phyloP scores from a whole-genome alignment of 2,113 vertebrate genomes.

The Peucedramus taeniatus region DNA sequence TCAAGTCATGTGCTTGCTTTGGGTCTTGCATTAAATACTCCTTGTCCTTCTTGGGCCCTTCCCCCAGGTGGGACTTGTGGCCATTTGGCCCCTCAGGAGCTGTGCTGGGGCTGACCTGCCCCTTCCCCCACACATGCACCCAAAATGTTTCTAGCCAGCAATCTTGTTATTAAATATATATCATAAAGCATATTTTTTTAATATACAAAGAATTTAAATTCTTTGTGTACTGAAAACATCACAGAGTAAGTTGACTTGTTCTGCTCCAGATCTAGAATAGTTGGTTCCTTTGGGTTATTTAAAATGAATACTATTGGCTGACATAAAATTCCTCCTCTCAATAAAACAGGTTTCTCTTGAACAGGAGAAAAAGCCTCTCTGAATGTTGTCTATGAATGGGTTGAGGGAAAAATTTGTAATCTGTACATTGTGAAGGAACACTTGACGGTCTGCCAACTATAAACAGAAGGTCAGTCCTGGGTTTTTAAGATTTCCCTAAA shows the following conservation, averaged over 20 bases:
- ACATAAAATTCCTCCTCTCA: neutral
- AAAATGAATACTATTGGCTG: neutral
- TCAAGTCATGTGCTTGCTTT: neutral
- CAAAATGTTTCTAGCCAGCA: neutral
- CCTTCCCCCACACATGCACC: neutral
- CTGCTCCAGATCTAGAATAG: neutral
- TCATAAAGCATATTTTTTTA: neutral
- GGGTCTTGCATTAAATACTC: neutral
- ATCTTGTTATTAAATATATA: neutral
- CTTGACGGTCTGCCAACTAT: neutral
- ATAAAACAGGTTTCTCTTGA: neutral
- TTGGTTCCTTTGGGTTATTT: neutral
- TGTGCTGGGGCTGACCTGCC: neutral
- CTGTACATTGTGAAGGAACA: neutral
- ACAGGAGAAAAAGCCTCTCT: neutral
- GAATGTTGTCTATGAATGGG: neutral
- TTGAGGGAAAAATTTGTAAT: neutral
- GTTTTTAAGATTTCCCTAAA: neutral
- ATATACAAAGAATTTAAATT: neutral
- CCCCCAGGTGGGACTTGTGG: neutral
- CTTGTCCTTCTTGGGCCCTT: neutral
- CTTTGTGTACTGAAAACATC: neutral
- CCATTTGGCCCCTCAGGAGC: neutral
- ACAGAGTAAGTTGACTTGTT: neutral
- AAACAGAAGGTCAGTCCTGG: neutral